Evolutionary conservation across 1,140 invertebrate genomes (phyloP).

Genomic region (Druon quercuslanigerum): DNA sequence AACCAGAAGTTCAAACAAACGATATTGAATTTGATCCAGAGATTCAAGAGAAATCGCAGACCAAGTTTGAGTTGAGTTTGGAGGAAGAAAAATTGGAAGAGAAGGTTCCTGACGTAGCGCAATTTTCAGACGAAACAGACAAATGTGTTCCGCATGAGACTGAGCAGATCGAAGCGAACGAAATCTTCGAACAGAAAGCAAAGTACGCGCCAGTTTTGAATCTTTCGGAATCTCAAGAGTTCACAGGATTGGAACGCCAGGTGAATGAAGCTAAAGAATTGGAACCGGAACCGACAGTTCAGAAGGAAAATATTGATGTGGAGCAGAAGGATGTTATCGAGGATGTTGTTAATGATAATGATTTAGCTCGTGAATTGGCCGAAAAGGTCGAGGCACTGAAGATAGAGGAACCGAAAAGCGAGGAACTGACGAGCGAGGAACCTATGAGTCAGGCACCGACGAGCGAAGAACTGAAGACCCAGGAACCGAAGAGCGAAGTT

Average conservation of each 20-base stretch:
- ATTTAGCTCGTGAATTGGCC: neutral
- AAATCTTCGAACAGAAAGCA: neutral
- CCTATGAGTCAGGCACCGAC: neutral
- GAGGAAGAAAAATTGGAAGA: constrained; percentile 14
- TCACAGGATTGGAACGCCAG: constrained; percentile 60
- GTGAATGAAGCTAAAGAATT: constrained; percentile 40
- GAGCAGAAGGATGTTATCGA: constrained; percentile 48
- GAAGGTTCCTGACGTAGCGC: neutral
- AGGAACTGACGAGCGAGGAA: neutral
- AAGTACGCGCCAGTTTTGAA: constrained; percentile 41
- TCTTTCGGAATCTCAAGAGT: constrained; percentile 63
- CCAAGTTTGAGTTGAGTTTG: neutral
- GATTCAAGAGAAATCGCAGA: constrained; percentile 25
- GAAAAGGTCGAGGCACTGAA: neutral
- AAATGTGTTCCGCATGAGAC: constrained; percentile 38
- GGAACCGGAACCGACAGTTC: constrained; percentile 41
- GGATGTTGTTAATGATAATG: constrained; percentile 34
- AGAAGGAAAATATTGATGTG: constrained; percentile 45
- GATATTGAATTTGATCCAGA: neutral
- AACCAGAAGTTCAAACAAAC: constrained; percentile 4
- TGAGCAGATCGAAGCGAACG: constrained; percentile 26
- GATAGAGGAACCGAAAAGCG: neutral
- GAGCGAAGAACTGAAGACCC: neutral
- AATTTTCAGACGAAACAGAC: neutral
- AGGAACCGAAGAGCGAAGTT: neutral